Conservation (phyloP, 2,797 vertebrate species). For the Meriones psammophilus region DNA sequence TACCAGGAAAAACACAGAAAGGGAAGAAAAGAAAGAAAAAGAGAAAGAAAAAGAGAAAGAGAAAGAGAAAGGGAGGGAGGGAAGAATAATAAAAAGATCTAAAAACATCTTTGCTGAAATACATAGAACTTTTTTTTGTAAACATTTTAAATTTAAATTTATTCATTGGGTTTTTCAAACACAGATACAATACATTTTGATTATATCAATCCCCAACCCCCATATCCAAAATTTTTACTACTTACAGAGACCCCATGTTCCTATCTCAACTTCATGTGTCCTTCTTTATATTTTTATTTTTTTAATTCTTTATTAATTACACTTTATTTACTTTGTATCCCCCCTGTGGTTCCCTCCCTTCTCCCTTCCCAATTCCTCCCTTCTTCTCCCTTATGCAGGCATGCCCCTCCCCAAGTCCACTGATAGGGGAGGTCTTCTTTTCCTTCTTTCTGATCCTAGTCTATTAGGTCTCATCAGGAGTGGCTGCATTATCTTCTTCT, state of each 20-base stretch:
- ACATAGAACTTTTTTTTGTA: neutral
- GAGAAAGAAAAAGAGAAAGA: neutral
- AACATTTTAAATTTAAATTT: neutral
- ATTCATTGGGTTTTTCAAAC: neutral
- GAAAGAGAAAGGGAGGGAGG: neutral
- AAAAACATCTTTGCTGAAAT: slow-evolving; percentile 59
- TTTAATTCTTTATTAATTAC: too few relatives aligned
- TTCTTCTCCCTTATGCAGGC: too few relatives aligned
- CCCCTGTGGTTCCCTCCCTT: too few relatives aligned
- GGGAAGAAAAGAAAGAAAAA: too few relatives aligned
- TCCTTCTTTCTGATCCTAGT: too few relatives aligned
- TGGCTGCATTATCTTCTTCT: too few relatives aligned
- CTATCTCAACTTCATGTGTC: neutral
- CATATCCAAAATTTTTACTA: neutral
- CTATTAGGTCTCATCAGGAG: too few relatives aligned
- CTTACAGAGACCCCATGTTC: neutral
- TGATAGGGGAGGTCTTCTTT: too few relatives aligned
- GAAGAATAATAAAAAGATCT: neutral
- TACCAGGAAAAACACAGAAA: neutral
- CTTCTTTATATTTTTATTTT: too few relatives aligned
- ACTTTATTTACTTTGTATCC: too few relatives aligned
- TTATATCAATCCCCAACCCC: neutral
- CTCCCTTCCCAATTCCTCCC: too few relatives aligned
- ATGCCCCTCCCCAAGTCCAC: too few relatives aligned
- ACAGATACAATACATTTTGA: neutral